These are phyloP conservation scores for Melanophora roralis DNA, from an alignment of 2,888 invertebrate species.

Conservation along the genomic window DNA sequence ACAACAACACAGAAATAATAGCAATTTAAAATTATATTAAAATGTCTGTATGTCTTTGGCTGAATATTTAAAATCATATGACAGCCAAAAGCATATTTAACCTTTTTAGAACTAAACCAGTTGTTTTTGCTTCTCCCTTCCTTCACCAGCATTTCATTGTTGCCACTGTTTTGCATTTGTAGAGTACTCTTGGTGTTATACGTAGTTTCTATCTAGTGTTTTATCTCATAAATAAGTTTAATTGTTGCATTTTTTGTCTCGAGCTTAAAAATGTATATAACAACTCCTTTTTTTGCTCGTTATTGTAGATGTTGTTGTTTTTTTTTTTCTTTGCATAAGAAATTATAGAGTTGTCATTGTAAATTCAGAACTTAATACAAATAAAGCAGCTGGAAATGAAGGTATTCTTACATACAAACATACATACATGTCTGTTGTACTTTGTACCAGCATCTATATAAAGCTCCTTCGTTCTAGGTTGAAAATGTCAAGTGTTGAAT, in stretches of 20 bases:
- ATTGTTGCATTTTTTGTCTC: slow-evolving; percentile 60
- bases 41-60: slow-evolving; percentile 35
- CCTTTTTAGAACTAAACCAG: slow-evolving; percentile 11
- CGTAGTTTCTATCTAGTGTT: slow-evolving; percentile 29
- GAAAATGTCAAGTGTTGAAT: slow-evolving; percentile 61
- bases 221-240: slow-evolving; percentile 61
- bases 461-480: slow-evolving; percentile 52
- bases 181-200: neutral
- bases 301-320: neutral
- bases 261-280: neutral
- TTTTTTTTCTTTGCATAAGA: slow-evolving; percentile 43
- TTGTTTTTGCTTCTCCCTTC: too few relatives aligned
- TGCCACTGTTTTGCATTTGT: neutral
- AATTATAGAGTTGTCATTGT: slow-evolving; percentile 61
- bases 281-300: neutral
- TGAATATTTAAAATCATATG: slow-evolving; percentile 45
- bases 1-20: slow-evolving; percentile 19
- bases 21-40: slow-evolving; percentile 46
- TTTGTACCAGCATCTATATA: slow-evolving; percentile 19
- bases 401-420: too few relatives aligned
- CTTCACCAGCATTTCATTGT: too few relatives aligned
- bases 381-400: slow-evolving; percentile 3
- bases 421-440: slow-evolving; percentile 3
- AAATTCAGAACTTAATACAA: slow-evolving; percentile 48
- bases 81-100: slow-evolving; percentile 21